phyloP scores from a whole-genome alignment of 2,888 invertebrate species.

The Agrotis puta region DNA sequence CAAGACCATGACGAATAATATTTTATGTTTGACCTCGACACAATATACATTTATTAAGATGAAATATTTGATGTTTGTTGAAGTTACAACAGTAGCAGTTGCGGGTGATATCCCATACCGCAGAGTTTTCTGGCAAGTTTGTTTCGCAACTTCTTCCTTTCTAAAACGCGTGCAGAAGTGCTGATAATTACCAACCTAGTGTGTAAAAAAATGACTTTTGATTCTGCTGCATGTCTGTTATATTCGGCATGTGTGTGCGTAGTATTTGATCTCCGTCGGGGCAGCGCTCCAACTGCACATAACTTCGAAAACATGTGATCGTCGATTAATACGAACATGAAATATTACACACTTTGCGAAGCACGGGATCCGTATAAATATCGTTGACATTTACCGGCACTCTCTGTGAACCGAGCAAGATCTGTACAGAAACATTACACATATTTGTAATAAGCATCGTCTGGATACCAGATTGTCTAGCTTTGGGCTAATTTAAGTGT shows the following conservation, averaged over 20 bases:
- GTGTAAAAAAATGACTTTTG: no score
- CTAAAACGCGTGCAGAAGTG: no score
- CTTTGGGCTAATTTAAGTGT: neutral
- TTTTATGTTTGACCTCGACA: no score
- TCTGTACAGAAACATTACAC: neutral
- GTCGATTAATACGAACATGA: conserved; percentile 37
- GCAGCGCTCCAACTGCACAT: conserved; percentile 63
- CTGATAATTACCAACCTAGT: no score
- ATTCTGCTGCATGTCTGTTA: conserved; percentile 16
- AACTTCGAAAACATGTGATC: conserved; percentile 46
- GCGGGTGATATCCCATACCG: no score
- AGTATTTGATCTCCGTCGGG: conserved; percentile 4
- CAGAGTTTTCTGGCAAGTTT: no score
- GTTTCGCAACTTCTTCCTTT: no score
- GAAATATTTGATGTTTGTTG: no score
- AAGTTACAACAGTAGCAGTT: neutral
- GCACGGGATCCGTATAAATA: conserved; percentile 30
- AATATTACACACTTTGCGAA: conserved; percentile 43
- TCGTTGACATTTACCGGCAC: conserved; percentile 33
- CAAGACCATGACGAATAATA: no score
- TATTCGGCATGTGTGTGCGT: neutral
- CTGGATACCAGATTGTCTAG: neutral
- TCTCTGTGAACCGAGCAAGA: neutral
- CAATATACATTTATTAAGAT: no score
- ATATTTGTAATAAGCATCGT: neutral